A percentile compares a stretch with the other conserved stretches of the same genome.
phyloP scores from a whole-genome alignment of 2,888 invertebrate genomes.

The Heliconius erato region DNA sequence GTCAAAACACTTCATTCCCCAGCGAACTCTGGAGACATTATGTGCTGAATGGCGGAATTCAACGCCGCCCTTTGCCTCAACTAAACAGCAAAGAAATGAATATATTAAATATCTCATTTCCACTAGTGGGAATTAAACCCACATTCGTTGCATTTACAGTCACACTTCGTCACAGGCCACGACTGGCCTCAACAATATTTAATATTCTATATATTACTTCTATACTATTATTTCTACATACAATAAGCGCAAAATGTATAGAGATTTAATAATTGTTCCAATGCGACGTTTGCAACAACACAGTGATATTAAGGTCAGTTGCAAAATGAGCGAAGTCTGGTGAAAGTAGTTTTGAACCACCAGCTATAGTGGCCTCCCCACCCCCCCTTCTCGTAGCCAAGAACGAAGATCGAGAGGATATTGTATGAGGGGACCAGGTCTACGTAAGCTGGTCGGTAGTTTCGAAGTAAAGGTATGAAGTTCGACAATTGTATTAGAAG shows the following conservation, averaged over 20 bases:
- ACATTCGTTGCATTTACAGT: too few relatives aligned
- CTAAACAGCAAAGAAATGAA: too few relatives aligned
- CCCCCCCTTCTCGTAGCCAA: slow-evolving; percentile 33
- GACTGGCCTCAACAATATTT: too few relatives aligned
- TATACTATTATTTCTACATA: background rate
- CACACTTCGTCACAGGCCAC: too few relatives aligned
- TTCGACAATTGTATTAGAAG: slow-evolving; percentile 45
- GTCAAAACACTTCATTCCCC: too few relatives aligned
- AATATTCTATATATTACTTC: background rate
- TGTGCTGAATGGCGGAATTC: too few relatives aligned
- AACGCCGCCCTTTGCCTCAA: too few relatives aligned
- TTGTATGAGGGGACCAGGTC: slow-evolving; percentile 31
- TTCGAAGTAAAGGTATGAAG: slow-evolving; percentile 43
- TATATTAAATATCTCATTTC: too few relatives aligned
- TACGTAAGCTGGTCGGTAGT: slow-evolving; percentile 39
- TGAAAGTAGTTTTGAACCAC: slow-evolving; percentile 58
- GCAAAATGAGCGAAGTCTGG: slow-evolving; percentile 59
- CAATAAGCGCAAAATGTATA: slow-evolving; percentile 48
- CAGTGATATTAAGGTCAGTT: slow-evolving; percentile 60
- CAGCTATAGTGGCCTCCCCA: slow-evolving; percentile 49
- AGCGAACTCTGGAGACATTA: too few relatives aligned
- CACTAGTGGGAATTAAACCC: too few relatives aligned
- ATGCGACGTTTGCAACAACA: slow-evolving; percentile 56
- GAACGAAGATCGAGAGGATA: slow-evolving; percentile 18
- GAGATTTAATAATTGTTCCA: slow-evolving; percentile 60